Evolutionary conservation across 2,888 invertebrate genomes (phyloP).

Genomic region (Trissoscelio sp.): DNA sequence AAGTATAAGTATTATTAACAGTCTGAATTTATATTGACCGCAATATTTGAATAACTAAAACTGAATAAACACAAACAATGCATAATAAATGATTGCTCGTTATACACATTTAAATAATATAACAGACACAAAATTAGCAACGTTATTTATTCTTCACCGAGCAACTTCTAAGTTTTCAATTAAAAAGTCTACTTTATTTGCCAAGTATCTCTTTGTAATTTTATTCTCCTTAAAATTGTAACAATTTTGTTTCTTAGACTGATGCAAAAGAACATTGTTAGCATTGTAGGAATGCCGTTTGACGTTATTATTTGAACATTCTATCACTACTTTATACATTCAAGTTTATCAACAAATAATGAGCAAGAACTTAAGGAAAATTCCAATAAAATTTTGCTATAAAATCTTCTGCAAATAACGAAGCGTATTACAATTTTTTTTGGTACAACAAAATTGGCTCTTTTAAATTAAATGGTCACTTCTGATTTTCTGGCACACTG

Average conservation of each 20-base stretch:
- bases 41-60: background rate
- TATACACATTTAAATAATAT: slow-evolving; percentile 1
- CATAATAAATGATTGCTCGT: background rate
- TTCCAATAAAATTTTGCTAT: no score
- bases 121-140: slow-evolving; percentile 14
- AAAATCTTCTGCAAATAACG: no score
- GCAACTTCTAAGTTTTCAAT: slow-evolving; percentile 27
- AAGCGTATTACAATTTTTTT: no score
- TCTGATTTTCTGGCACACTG: no score
- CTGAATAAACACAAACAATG: background rate
- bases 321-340: background rate
- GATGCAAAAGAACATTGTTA: slow-evolving; percentile 31
- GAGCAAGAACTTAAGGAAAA: slow-evolving; percentile 11
- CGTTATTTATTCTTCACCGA: slow-evolving; percentile 1
- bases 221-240: slow-evolving; percentile 22
- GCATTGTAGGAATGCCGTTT: background rate
- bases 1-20: background rate
- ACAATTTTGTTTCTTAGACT: slow-evolving; percentile 30
- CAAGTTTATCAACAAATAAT: slow-evolving; percentile 12
- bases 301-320: background rate
- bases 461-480: no score
- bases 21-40: background rate
- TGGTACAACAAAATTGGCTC: no score
- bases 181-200: slow-evolving; percentile 19
- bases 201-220: slow-evolving; percentile 21